A percentile compares a stretch with the other conserved stretches of the same genome.
These are phyloP conservation scores for Alviniconcha marisindica DNA, from an alignment of 1,140 invertebrate genomes.

Conservation along the genomic window DNA sequence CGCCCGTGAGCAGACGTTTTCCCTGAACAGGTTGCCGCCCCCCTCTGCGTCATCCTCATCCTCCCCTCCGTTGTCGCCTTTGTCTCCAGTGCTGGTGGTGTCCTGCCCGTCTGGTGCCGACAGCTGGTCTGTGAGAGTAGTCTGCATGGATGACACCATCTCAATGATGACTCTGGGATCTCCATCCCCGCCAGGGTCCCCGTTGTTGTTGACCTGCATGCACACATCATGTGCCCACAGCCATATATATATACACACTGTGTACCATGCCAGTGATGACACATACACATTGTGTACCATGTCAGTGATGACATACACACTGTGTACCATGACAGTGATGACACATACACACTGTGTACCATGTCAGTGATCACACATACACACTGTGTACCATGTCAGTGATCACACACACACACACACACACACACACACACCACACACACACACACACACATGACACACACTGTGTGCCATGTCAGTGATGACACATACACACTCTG, in stretches of 20 bases:
- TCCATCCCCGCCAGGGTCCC: neutral
- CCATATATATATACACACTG: neutral
- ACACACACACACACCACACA: no score
- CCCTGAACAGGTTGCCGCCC: neutral
- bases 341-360: no score
- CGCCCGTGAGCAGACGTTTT: neutral
- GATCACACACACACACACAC: no score
- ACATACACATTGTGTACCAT: no score
- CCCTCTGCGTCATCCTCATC: neutral
- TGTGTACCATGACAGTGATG: no score
- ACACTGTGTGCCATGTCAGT: no score
- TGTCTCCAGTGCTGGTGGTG: neutral
- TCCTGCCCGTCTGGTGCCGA: neutral
- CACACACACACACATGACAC: no score
- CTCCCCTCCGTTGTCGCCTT: neutral
- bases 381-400: no score
- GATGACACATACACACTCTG: no score
- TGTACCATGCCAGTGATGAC: no score
- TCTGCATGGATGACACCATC: neutral
- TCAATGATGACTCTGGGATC: neutral
- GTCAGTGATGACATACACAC: no score
- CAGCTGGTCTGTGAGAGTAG: neutral
- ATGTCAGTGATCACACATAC: no score
- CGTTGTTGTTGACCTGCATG: neutral
- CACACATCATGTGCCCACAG: neutral